Evolutionary conservation across 2,113 vertebrate species (phyloP).

Genomic region (Lagenorhynchus albirostris): DNA sequence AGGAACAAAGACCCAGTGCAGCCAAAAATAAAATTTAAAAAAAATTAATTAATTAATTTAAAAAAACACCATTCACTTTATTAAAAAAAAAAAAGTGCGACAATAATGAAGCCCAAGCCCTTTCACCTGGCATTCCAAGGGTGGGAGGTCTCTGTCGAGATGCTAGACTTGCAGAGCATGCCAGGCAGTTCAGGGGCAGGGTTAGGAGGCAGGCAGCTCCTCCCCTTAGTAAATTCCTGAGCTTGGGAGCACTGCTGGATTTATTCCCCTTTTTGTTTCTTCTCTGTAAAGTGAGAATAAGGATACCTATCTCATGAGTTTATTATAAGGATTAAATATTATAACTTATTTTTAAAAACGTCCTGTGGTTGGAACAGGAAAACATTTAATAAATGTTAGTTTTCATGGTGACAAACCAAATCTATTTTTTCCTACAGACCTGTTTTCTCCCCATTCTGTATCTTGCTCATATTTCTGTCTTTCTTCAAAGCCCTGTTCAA

Average conservation of each 20-base stretch:
- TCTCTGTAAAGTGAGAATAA: background rate
- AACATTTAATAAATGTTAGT: background rate
- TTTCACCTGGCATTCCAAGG: background rate
- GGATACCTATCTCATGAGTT: background rate
- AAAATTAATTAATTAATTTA: rapidly evolving
- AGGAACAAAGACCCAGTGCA: no score
- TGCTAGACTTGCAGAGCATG: rapidly evolving
- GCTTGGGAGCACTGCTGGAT: background rate
- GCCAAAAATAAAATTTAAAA: no score
- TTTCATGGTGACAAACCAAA: background rate
- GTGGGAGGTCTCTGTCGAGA: background rate
- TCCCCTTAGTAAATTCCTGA: background rate
- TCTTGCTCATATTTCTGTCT: background rate
- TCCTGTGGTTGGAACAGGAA: background rate
- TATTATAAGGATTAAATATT: background rate
- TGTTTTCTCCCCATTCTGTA: background rate
- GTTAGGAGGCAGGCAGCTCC: background rate
- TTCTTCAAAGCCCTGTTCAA: background rate
- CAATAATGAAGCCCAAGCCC: background rate
- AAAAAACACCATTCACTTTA: no score
- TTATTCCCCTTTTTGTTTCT: background rate
- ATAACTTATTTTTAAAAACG: background rate
- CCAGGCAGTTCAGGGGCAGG: background rate
- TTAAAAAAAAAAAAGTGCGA: background rate
- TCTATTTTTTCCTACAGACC: background rate